A percentile compares a stretch with the other conserved stretches of the same genome.
Evolutionary conservation across 1,140 invertebrate species (phyloP).

Genomic region (Penaeus vannamei): DNA sequence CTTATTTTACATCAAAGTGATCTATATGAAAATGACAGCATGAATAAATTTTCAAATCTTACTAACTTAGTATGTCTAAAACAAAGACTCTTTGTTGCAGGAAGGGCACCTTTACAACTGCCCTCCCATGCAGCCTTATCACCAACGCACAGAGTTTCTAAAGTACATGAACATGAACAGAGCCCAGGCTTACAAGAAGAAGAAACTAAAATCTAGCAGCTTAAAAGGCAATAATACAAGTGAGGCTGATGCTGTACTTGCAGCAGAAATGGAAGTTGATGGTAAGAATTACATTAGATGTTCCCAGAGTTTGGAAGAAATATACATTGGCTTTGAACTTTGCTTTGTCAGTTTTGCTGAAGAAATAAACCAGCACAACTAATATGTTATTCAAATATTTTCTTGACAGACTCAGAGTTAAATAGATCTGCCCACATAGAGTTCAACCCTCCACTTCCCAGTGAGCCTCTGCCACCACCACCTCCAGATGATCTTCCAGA

Average conservation of each 20-base stretch:
- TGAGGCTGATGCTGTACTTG: background rate
- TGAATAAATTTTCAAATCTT: too few relatives aligned
- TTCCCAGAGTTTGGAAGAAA: background rate
- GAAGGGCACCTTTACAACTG: constrained; percentile 30
- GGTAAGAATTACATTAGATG: constrained; percentile 21
- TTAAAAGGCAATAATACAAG: constrained; percentile 6
- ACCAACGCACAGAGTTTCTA: constrained; percentile 40
- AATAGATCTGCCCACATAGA: constrained; percentile 27
- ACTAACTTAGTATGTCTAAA: background rate
- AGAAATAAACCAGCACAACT: background rate
- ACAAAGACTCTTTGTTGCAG: background rate
- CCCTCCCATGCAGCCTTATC: constrained; percentile 45
- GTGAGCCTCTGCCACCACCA: constrained; percentile 33
- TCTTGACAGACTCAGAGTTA: background rate
- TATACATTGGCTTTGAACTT: background rate
- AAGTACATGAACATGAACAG: constrained; percentile 52
- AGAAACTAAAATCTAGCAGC: constrained; percentile 32
- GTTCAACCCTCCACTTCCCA: constrained; percentile 51
- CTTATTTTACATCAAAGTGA: too few relatives aligned
- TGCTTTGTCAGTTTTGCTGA: background rate
- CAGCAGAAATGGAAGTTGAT: constrained; percentile 51
- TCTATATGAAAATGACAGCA: too few relatives aligned
- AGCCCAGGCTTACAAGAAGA: constrained; percentile 52
- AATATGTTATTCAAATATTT: background rate
- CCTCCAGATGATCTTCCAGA: constrained; percentile 8